These are phyloP conservation scores for Silurus asotus DNA, from an alignment of 2,113 vertebrate genomes.

Conservation along the genomic window DNA sequence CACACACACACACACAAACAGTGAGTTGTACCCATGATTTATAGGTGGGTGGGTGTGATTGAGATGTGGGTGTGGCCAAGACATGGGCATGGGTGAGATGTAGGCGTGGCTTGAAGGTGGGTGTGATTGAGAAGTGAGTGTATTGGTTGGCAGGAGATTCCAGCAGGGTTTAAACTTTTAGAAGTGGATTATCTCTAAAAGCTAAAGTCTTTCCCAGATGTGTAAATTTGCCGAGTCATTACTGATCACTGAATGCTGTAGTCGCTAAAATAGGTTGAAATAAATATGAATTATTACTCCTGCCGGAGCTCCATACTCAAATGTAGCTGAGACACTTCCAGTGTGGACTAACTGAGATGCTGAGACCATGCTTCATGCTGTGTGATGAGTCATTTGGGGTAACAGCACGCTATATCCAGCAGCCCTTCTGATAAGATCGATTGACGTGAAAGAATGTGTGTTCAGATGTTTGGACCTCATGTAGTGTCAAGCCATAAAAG, in stretches of 20 bases:
- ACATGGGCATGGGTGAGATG: neutral
- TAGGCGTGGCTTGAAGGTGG: too few relatives aligned
- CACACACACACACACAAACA: neutral
- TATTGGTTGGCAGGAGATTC: neutral
- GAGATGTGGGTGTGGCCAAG: neutral
- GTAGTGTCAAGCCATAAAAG: too few relatives aligned
- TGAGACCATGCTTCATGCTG: neutral
- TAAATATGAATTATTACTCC: neutral
- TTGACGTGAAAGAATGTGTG: neutral
- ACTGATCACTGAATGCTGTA: neutral
- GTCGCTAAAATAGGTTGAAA: neutral
- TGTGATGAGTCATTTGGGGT: neutral
- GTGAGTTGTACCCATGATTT: neutral
- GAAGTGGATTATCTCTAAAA: neutral
- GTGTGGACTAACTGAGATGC: neutral
- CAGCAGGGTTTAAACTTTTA: neutral
- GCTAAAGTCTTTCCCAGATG: neutral
- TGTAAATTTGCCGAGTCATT: neutral
- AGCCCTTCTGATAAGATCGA: neutral
- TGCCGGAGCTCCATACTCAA: neutral
- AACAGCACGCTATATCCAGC: neutral
- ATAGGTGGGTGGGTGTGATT: neutral
- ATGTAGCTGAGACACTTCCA: neutral
- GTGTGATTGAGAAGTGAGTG: neutral
- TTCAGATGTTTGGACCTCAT: too few relatives aligned